phyloP scores from a whole-genome alignment of 2,113 vertebrate species.

The Silurus glanis region DNA sequence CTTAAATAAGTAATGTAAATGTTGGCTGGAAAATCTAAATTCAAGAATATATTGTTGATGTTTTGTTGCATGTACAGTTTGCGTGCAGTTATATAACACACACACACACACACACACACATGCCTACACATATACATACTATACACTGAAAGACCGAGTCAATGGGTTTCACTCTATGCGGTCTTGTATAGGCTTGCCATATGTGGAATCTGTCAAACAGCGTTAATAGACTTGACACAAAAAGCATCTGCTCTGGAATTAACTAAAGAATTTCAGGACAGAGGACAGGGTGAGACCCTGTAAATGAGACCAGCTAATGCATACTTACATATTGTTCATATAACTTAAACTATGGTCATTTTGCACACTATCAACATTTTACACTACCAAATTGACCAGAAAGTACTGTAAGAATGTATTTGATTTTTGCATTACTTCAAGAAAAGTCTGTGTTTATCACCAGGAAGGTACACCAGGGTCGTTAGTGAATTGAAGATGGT shows the following conservation, averaged over 20 bases:
- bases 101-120: neutral
- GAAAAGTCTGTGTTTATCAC: neutral
- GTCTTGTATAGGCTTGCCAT: constrained; percentile 53
- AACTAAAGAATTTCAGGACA: neutral
- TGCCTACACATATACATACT: neutral
- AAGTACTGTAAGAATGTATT: neutral
- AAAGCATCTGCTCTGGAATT: constrained; percentile 9
- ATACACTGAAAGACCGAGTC: neutral
- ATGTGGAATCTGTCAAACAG: constrained; percentile 48
- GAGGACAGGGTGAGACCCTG: neutral
- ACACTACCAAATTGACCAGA: neutral
- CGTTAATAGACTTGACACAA: constrained; percentile 44
- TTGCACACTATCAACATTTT: neutral
- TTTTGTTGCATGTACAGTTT: neutral
- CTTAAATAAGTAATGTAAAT: constrained; percentile 24
- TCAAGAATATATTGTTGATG: neutral
- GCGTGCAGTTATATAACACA: constrained; percentile 2
- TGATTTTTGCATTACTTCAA: neutral
- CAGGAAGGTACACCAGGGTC: neutral
- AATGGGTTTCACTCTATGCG: constrained; percentile 24
- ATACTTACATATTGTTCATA: neutral
- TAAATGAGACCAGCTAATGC: neutral
- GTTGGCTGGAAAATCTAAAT: neutral
- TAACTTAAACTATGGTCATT: neutral
- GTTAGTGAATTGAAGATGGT: neutral